Evolutionary conservation across 2,797 vertebrate species (phyloP), one percentile per base, ranked within the genome.

Genomic region (Eulemur coronatus): DNA sequence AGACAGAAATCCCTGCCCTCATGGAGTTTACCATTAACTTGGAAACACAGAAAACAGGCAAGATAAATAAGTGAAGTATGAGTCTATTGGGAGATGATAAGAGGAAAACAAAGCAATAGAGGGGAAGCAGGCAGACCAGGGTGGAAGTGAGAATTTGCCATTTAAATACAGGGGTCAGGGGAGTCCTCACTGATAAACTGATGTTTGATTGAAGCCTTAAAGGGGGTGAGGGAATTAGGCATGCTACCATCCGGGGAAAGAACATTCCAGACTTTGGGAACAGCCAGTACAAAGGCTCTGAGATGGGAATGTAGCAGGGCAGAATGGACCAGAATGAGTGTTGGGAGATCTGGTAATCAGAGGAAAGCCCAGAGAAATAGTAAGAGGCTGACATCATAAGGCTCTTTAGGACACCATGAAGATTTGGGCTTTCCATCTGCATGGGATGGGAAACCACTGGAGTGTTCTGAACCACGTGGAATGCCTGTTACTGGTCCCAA

Each of bases 41-140:
- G 24, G 70, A 30, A 11, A 91, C n/a, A 73, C 4, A 78, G 52
- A 22, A 30, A 88, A 43, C n/a, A 63, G 85, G 18, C 12, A 30
- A 73, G 7, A 55, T 26, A 76, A 84, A 63, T 35, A 78, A 57
- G 8, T 24, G 33, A 89, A 38, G 4, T 20, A 13, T 13, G 63
- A 76, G 0, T n/a, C 75, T 35, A 28, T 6, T 28, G 30, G 30
- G 50, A 11, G 48, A 65, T 57, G 67, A 9, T 24, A 72, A 87
- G 38, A 70, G 75, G 55, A 81, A 86, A 94, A 57, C 41, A 7
- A 78, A 89, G 65, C 26, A 52, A 38, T 75, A 50, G 33, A 67
- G 6, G 33, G 89, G 15, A 13, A 5, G 1, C 18, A 20, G 15
- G 43, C 59, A 84, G 20, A 4, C 30, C 70, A 41, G 7, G 28